Evolutionary conservation across 2,113 vertebrate genomes (phyloP).

Genomic region (Dipodomys ordii): DNA sequence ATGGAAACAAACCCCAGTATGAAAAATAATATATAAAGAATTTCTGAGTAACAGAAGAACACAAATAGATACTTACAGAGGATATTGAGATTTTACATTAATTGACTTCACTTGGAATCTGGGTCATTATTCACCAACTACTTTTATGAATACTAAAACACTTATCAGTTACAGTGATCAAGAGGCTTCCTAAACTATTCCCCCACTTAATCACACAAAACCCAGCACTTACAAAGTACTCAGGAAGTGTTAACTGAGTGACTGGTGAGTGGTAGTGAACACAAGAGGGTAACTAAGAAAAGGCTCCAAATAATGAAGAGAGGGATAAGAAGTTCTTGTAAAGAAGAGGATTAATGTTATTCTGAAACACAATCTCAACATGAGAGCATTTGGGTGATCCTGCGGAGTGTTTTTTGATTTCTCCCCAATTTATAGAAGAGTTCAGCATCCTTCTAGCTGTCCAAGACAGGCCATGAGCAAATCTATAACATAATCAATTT

Average conservation of each 20-base stretch:
- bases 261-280: background rate
- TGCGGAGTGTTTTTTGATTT: background rate
- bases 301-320: background rate
- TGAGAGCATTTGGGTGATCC: background rate
- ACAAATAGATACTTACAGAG: background rate
- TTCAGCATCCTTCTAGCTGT: background rate
- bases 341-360: background rate
- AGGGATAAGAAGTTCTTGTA: background rate
- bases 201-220: background rate
- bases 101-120: background rate
- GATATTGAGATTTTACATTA: background rate
- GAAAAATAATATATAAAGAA: background rate
- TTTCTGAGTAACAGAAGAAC: background rate
- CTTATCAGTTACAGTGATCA: background rate
- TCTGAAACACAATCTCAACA: background rate
- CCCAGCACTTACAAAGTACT: background rate
- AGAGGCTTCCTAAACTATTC: constrained; percentile 4
- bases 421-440: background rate
- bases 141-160: constrained; percentile 19
- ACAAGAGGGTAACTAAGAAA: background rate
- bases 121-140: background rate
- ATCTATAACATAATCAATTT: constrained; percentile 35
- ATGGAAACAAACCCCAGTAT: background rate
- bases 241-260: background rate
- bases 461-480: background rate